Conservation (phyloP, 2,113 vertebrate genomes). For the Calyptommatus sinebrachiatus region DNA sequence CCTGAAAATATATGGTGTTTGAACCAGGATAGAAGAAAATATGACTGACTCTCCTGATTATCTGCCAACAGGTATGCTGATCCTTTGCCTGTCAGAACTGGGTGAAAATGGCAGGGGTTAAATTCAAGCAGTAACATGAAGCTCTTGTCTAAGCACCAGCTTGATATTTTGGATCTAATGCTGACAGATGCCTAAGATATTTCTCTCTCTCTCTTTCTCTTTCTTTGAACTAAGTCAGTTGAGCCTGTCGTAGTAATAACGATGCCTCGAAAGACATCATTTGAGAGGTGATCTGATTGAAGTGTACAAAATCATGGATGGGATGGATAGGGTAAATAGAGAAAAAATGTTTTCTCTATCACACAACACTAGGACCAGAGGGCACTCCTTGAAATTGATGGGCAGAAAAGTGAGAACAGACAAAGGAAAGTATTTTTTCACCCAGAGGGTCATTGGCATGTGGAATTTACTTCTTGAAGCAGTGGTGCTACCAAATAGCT, state of each 20-base stretch:
- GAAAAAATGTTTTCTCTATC: no score
- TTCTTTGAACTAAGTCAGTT: slow-evolving; percentile 21
- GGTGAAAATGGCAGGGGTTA: neutral
- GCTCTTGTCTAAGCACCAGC: slow-evolving; percentile 10
- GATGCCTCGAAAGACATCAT: no score
- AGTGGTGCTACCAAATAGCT: no score
- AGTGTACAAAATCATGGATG: no score
- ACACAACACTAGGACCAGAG: no score
- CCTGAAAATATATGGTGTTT: neutral
- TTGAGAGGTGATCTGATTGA: no score
- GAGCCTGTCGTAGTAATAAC: slow-evolving; percentile 45
- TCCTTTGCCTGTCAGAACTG: neutral
- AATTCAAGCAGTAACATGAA: slow-evolving; percentile 33
- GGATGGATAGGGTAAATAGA: no score
- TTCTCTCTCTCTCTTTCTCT: slow-evolving; percentile 9
- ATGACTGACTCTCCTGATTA: neutral
- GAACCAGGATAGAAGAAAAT: neutral
- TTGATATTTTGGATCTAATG: neutral
- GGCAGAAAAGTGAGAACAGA: no score
- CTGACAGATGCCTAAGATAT: slow-evolving; percentile 30
- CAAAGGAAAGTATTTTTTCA: no score
- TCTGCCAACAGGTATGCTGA: slow-evolving; percentile 16
- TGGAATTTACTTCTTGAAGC: no score
- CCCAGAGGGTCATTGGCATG: no score
- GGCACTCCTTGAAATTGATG: no score